phyloP scores from a whole-genome alignment of 2,113 vertebrate genomes.

The Coryphaenoides rupestris region DNA sequence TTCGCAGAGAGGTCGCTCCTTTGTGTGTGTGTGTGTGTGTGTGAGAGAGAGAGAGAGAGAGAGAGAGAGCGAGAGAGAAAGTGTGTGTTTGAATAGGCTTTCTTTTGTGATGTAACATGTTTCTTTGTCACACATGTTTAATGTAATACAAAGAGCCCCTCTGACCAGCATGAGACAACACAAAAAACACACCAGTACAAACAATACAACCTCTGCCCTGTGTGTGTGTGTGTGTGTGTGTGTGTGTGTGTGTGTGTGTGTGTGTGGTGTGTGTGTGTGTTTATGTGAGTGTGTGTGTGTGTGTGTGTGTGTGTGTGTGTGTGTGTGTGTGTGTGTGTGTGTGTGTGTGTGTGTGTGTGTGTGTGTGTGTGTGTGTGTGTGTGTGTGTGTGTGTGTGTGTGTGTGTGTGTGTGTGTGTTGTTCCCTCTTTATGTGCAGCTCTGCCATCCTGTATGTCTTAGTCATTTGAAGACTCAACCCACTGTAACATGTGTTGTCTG shows the following conservation, averaged over 20 bases:
- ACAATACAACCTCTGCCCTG: too few relatives aligned
- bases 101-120: constrained; percentile 40
- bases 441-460: constrained; percentile 7
- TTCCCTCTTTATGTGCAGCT: constrained; percentile 3
- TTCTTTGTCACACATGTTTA: constrained; percentile 16
- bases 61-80: too few relatives aligned
- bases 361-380: neutral
- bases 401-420: constrained; percentile 2
- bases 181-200: too few relatives aligned
- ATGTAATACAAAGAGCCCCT: constrained; percentile 23
- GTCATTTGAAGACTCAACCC: constrained; percentile 41
- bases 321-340: neutral
- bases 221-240: neutral
- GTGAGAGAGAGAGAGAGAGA: too few relatives aligned
- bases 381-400: constrained; percentile 14
- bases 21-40: too few relatives aligned
- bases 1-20: too few relatives aligned
- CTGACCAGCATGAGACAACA: too few relatives aligned
- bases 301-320: constrained; percentile 12
- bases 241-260: constrained; percentile 12
- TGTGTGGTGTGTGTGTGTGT: constrained; percentile 2
- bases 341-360: neutral
- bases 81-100: neutral
- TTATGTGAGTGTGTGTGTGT: neutral
- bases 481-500: constrained; percentile 10